Conservation (phyloP, 2,888 invertebrate species). For the Argynnis bischoffii region DNA sequence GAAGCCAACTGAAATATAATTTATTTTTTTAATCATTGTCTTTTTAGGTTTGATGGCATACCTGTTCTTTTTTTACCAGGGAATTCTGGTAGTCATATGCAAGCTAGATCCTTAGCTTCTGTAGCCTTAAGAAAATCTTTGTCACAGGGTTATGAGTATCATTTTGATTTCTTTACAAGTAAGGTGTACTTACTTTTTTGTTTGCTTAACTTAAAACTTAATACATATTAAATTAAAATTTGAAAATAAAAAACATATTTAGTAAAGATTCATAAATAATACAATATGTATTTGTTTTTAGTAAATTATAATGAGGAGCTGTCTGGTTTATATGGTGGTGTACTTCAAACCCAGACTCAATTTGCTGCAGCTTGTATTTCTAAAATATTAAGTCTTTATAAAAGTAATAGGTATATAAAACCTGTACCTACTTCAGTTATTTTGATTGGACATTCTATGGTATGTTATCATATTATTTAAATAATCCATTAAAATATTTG, state of each 20-base stretch:
- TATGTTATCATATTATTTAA: constrained; percentile 59
- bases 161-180: constrained; percentile 95
- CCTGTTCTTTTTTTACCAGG: constrained; percentile 98
- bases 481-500: neutral
- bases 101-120: constrained; percentile 96
- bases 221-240: no score
- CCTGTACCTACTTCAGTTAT: constrained; percentile 84
- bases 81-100: constrained; percentile 96
- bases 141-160: constrained; percentile 85
- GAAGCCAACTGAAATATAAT: neutral
- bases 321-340: constrained; percentile 93
- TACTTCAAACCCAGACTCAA: constrained; percentile 88
- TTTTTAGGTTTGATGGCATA: constrained; percentile 88
- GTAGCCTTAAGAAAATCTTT: constrained; percentile 93
- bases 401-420: constrained; percentile 69
- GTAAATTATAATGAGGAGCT: constrained; percentile 95
- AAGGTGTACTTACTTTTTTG: constrained; percentile 42
- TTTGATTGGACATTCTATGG: constrained; percentile 98
- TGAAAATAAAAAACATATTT: constrained; percentile 12
- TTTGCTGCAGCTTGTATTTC: constrained; percentile 87
- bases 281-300: constrained; percentile 46
- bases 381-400: constrained; percentile 89
- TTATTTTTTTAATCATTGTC: neutral
- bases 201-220: neutral
- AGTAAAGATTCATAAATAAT: constrained; percentile 7